phyloP scores from a whole-genome alignment of 2,888 invertebrate species.

The Mesoligia furuncula region DNA sequence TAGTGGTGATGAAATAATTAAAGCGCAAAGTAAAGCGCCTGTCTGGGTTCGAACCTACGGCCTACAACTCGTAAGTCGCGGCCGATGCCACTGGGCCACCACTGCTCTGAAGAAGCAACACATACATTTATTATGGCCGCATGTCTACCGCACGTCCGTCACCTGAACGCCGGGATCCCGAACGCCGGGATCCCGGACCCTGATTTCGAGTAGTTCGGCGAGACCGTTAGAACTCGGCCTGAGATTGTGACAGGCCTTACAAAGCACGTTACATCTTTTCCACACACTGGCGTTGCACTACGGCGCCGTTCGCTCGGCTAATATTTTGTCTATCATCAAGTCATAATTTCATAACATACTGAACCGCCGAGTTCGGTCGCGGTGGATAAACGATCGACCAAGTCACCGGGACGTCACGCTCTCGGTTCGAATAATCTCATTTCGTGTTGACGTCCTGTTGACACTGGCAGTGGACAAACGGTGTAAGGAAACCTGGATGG shows the following conservation, averaged over 20 bases:
- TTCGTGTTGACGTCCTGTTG: background rate
- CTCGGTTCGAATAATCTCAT: background rate
- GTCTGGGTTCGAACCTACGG: no score
- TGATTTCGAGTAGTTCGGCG: background rate
- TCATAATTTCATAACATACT: background rate
- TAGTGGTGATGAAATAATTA: no score
- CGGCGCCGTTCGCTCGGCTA: no score
- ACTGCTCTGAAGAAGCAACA: background rate
- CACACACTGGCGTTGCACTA: no score
- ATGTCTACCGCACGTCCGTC: background rate
- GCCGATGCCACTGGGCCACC: no score
- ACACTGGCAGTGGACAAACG: background rate
- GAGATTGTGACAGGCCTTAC: background rate
- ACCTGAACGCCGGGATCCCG: background rate
- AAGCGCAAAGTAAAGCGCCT: no score
- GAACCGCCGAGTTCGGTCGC: background rate
- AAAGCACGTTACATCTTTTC: background rate
- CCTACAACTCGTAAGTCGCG: no score
- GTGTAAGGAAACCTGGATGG: background rate
- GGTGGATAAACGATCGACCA: background rate
- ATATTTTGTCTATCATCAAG: background rate
- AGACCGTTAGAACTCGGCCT: background rate
- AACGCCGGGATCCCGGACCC: no score
- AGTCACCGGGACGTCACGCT: background rate
- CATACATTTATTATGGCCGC: background rate